A percentile compares a stretch with the other conserved stretches of the same genome.
Conservation (phyloP, 2,888 invertebrate genomes). For the Sarcophaga subvicina region DNA sequence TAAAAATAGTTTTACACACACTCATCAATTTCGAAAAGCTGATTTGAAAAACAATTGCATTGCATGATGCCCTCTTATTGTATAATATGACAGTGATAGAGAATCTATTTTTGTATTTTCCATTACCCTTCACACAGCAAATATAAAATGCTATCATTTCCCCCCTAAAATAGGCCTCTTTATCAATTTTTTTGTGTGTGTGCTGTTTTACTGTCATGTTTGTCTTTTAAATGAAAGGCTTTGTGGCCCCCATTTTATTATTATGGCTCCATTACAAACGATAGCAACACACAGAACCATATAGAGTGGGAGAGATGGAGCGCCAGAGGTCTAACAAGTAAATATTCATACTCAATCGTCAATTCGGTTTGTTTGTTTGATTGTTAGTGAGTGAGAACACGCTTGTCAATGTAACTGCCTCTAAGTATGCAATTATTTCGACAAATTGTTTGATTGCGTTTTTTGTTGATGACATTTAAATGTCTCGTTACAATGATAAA, state of each 20-base stretch:
- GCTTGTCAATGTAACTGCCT: conserved; percentile 39
- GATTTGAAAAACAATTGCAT: conserved; percentile 14
- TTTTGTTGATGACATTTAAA: conserved; percentile 49
- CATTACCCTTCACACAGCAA: not conserved
- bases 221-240: not conserved
- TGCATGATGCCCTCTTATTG: conserved; percentile 37
- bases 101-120: conserved; percentile 4
- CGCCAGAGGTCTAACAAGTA: not conserved
- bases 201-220: not conserved
- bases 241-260: not conserved
- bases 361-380: not conserved
- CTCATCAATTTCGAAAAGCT: not conserved
- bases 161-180: conserved; percentile 2
- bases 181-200: conserved; percentile 31
- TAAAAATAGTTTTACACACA: not conserved
- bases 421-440: conserved; percentile 58
- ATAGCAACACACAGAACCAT: too few species aligned
- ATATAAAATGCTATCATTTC: not conserved
- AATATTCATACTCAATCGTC: not conserved
- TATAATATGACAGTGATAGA: conserved; percentile 63
- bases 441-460: conserved; percentile 52
- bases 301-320: not conserved
- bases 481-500: conserved; percentile 19
- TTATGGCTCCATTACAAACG: not conserved
- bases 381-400: conserved; percentile 10